Evolutionary conservation across 2,888 invertebrate genomes (phyloP).

Genomic region (Cerceris rybyensis): DNA sequence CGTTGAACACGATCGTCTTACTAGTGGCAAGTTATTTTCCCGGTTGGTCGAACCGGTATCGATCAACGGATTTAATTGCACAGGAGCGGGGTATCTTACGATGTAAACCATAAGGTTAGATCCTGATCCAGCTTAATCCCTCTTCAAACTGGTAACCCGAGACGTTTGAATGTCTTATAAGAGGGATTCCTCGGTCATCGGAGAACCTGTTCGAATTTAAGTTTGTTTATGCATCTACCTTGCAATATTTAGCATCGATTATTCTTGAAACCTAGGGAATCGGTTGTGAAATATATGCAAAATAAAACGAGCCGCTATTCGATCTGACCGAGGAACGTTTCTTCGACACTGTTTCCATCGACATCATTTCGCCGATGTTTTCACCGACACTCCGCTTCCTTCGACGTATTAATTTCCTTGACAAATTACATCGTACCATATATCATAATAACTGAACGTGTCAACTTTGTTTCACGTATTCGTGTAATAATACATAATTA

Average conservation of each 20-base stretch:
- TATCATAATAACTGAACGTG: no score
- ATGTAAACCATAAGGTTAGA: constrained; percentile 53
- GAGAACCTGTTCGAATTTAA: constrained; percentile 45
- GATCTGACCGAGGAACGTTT: no score
- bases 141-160: constrained; percentile 61
- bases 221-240: constrained; percentile 30
- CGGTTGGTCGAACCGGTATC: constrained; percentile 44
- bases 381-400: no score
- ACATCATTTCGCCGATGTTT: no score
- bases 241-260: neutral
- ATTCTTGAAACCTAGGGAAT: no score
- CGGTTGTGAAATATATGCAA: no score
- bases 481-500: no score
- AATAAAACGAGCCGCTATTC: no score
- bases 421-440: no score
- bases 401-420: no score
- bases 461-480: no score
- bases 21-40: constrained; percentile 46
- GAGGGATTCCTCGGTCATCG: constrained; percentile 28
- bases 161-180: constrained; percentile 41
- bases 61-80: constrained; percentile 65
- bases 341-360: no score
- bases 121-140: constrained; percentile 64
- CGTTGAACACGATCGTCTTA: constrained; percentile 32
- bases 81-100: constrained; percentile 49